Base-by-base conservation (phyloP, 1,140 invertebrate species). In the Brachionus koreanus region DNA sequence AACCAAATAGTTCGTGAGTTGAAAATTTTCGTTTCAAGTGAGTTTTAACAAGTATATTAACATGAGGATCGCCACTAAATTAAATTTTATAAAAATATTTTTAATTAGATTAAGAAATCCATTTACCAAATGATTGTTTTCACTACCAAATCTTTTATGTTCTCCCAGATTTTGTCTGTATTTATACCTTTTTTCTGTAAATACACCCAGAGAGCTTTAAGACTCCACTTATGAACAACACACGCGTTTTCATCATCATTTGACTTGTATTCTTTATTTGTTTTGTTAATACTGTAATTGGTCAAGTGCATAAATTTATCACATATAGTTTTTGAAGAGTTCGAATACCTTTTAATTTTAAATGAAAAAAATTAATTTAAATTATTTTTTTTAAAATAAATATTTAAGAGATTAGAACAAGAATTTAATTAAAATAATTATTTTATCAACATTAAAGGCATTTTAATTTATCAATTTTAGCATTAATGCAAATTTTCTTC, bases 91-190 rank as follows among this genome's bases (percentile, higher is more conserved):
- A 2, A 29, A 3, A 29, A 2, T 29, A 2, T 29, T 29, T 29
- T 29, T 29, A 29, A 2, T 29, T 29, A 2, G 3, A n/a, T n/a
- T n/a, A n/a, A n/a, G n/a, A n/a, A n/a, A n/a, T 43, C 23, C 12
- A 25, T 82, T 63, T 84, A 88, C 88, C 87, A 85, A 19, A 98
- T 91, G 35, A 98, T 92, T 16, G 95, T 94, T 88, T 98, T 98
- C 63, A 97, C 92, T 35, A 97, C 93, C 37, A 97, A 90, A 88
- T 97, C 95, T 87, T 97, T 94, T 83, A 98, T 94, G 84, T 92
- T 92, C 7, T 93, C 91, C 94, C 95, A 96, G 19, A 98, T 90
- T 13, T 91, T 87, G n/a, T 91, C 91, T 0, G 94, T 86, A 83
- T 96, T 93, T 84, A 93, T 92, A 23, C 94, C 94, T 84, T 93